Percentiles rank a stretch among this genome's conserved stretches.
Evolutionary conservation across 2,888 invertebrate genomes (phyloP).

Genomic region (Reticulitermes lucifugus): DNA sequence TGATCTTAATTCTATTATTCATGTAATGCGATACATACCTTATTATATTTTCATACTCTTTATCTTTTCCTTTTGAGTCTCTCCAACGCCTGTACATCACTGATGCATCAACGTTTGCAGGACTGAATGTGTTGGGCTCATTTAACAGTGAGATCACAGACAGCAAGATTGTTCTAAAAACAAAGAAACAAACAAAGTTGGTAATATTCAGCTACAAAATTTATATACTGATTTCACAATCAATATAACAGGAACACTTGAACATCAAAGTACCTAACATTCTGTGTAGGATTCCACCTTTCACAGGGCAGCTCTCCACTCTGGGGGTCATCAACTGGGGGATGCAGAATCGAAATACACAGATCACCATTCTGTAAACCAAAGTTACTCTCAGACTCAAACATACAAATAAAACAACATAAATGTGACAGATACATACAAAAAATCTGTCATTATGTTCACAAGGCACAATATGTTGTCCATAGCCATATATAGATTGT

Average conservation of each 20-base stretch:
- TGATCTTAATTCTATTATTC: not conserved
- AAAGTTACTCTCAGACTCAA: not conserved
- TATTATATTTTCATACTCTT: slow-evolving; percentile 99
- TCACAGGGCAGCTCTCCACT: slow-evolving; percentile 99
- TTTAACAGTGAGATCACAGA: slow-evolving; percentile 98
- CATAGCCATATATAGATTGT: no score
- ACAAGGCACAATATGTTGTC: no score
- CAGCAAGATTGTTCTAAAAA: slow-evolving; percentile 87
- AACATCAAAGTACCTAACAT: slow-evolving; percentile 74
- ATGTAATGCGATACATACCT: slow-evolving; percentile 69
- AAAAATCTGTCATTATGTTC: no score
- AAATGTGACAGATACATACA: no score
- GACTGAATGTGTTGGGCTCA: slow-evolving; percentile 99
- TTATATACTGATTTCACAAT: not conserved
- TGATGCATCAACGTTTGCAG: slow-evolving; percentile 99
- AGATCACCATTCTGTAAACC: slow-evolving; percentile 93
- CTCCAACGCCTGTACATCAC: slow-evolving; percentile 99
- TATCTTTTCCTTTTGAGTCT: slow-evolving; percentile 97
- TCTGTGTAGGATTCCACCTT: slow-evolving; percentile 99
- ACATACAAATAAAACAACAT: no score
- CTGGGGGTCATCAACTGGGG: slow-evolving; percentile 99
- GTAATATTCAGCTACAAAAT: no score
- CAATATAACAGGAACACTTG: not conserved
- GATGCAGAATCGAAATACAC: slow-evolving; percentile 99
- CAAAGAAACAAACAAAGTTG: not conserved